phyloP scores from a whole-genome alignment of 2,797 vertebrate species.

The Amphiprion clarkii region DNA sequence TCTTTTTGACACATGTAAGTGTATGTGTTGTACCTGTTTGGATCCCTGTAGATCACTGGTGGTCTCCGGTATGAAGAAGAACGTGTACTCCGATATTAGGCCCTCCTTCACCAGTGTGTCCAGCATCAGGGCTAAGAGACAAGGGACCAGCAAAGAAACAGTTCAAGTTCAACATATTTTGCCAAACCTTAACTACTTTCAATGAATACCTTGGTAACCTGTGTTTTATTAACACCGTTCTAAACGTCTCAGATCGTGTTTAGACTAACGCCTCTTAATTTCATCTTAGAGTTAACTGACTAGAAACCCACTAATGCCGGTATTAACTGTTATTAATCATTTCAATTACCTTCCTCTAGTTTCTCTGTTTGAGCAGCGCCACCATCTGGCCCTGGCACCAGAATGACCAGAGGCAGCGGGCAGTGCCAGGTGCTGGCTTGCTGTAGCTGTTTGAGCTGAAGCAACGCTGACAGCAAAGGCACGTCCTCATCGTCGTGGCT shows the following conservation, averaged over 20 bases:
- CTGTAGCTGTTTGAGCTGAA: slow-evolving; percentile 94
- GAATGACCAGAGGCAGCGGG: slow-evolving; percentile 88
- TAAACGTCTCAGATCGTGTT: too few relatives aligned
- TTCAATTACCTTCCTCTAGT: slow-evolving; percentile 88
- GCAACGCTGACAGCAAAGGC: slow-evolving; percentile 90
- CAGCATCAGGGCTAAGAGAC: slow-evolving; percentile 89
- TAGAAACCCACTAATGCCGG: background rate
- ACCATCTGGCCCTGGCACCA: slow-evolving; percentile 82
- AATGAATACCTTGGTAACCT: background rate
- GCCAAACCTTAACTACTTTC: background rate
- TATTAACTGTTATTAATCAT: background rate
- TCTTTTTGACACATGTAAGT: background rate
- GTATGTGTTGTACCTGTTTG: slow-evolving; percentile 82
- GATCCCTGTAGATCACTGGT: slow-evolving; percentile 90
- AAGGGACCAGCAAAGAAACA: background rate
- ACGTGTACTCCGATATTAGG: slow-evolving; percentile 89
- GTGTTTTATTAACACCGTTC: too few relatives aligned
- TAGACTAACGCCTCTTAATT: too few relatives aligned
- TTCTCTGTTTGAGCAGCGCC: slow-evolving; percentile 62
- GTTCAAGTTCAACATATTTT: background rate
- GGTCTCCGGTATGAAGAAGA: slow-evolving; percentile 88
- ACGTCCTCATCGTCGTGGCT: slow-evolving; percentile 86
- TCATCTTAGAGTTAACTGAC: background rate
- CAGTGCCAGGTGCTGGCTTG: slow-evolving; percentile 90
- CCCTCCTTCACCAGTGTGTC: slow-evolving; percentile 88